A percentile compares a stretch with the other conserved stretches of the same genome.
phyloP scores from a whole-genome alignment of 2,113 vertebrate genomes.

The Erinaceus europaeus region DNA sequence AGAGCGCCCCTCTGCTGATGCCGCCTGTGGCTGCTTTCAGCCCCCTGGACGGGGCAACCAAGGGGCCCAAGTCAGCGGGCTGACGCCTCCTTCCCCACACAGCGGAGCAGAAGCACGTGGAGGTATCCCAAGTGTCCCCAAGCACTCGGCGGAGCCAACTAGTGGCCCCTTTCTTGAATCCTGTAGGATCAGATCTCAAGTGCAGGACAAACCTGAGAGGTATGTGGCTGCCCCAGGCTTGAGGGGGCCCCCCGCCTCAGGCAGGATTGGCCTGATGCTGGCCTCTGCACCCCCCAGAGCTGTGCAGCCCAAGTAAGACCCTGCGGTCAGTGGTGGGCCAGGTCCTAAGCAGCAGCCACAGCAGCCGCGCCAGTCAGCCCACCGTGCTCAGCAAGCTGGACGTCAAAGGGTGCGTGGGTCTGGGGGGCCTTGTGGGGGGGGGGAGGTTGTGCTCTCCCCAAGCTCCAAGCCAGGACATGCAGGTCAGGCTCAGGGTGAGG shows the following conservation, averaged over 20 bases:
- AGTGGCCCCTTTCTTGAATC: neutral
- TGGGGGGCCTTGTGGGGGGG: accelerated
- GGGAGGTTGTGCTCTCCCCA: no score
- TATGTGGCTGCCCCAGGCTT: neutral
- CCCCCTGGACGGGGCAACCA: no score
- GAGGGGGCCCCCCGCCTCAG: neutral
- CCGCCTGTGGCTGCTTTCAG: no score
- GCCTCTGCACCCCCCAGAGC: neutral
- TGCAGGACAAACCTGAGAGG: neutral
- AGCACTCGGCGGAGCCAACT: no score
- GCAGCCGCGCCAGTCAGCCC: neutral
- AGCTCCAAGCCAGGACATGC: no score
- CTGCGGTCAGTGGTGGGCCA: accelerated
- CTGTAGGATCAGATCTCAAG: neutral
- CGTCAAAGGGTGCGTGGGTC: conserved; percentile 34
- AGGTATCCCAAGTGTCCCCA: neutral
- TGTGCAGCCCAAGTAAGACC: neutral
- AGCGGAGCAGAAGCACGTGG: no score
- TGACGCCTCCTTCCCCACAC: no score
- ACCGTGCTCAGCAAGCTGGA: neutral
- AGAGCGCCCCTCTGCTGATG: no score
- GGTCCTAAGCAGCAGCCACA: accelerated
- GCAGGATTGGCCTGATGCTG: neutral
- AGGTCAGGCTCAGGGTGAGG: no score
- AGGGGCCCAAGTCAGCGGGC: no score